phyloP scores from a whole-genome alignment of 2,888 invertebrate species.

The Hoplodrina ambigua region DNA sequence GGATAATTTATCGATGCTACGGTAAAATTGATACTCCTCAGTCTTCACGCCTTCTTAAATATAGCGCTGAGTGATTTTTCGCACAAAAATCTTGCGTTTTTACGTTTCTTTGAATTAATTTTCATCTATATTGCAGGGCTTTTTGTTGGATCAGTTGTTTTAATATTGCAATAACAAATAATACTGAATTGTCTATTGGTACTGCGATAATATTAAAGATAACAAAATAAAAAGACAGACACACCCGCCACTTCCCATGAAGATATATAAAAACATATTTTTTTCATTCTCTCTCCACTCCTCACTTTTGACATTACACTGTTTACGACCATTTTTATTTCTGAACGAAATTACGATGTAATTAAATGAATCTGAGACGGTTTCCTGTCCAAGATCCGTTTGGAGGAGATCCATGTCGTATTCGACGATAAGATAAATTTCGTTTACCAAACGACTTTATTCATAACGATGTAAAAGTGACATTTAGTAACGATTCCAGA shows the following conservation, averaged over 20 bases:
- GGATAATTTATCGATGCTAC: slow-evolving; percentile 61
- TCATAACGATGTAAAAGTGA: slow-evolving; percentile 36
- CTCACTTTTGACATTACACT: slow-evolving; percentile 48
- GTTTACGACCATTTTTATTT: slow-evolving; percentile 64
- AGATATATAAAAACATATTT: slow-evolving; percentile 43
- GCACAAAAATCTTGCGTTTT: background rate
- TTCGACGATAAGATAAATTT: slow-evolving; percentile 43
- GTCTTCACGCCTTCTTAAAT: slow-evolving; percentile 44
- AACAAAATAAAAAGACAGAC: slow-evolving; percentile 32
- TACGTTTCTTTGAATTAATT: background rate
- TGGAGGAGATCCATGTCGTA: slow-evolving; percentile 36
- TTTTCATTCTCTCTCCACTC: slow-evolving; percentile 42
- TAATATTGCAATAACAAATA: background rate
- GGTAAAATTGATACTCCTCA: slow-evolving; percentile 52
- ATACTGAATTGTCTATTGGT: slow-evolving; percentile 14
- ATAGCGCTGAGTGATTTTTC: slow-evolving; percentile 16
- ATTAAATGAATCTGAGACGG: slow-evolving; percentile 70
- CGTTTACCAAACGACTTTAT: slow-evolving; percentile 43
- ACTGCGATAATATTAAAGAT: slow-evolving; percentile 19
- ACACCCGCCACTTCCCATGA: slow-evolving; percentile 37
- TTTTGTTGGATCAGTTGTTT: background rate
- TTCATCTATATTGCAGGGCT: background rate
- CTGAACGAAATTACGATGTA: slow-evolving; percentile 62
- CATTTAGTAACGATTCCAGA: slow-evolving; percentile 33
- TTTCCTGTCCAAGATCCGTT: slow-evolving; percentile 65